Evolutionary conservation across 2,113 vertebrate species (phyloP), one percentile per base, ranked within the genome.

Genomic region (Argyrosomus japonicus): DNA sequence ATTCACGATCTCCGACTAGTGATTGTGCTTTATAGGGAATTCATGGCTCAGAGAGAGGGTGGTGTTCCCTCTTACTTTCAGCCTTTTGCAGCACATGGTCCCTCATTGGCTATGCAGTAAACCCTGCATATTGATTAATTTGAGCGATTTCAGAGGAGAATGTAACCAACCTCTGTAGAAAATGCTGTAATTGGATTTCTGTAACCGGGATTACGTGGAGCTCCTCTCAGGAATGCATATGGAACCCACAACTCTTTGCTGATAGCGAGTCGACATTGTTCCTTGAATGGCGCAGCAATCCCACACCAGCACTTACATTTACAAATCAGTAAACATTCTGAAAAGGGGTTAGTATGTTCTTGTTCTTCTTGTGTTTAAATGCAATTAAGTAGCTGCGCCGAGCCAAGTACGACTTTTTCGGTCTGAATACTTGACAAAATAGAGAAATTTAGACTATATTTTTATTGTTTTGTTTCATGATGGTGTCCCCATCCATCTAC

Each of bases 131-230:
- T 90, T 92, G 91, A 93, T 94, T 93, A 74, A 88, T 91, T 87
- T 82, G 77, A 91, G 83, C 80, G 91, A 94, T 94, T 94, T 88
- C 82, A 87, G 84, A 68, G 79, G 80, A 89, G 83, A 92, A 92
- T 74, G 90, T 91, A 87, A 82, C 87, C 89, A 92, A 85, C 82
- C 92, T 88, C 87, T 90, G 89, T 88, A 77, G 89, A 91, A 90
- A 89, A 83, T 68, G 85, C 86, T 84, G 86, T 94, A 94, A 95
- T 94, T 94, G 93, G 93, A 94, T 93, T 90, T 88, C 85, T 84
- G 86, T 62, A 57, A 74, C 84, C 78, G 32, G 91, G 93, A 90
- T 92, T 89, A 92, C 71, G 45, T 51, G 76, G 43, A 43, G 74
- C 82, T 81, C 68, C 78, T 87, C 85, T 54, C 48, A 78, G 86